Conservation (phyloP, 2,797 vertebrate genomes). For the Chromobotia macracanthus region DNA sequence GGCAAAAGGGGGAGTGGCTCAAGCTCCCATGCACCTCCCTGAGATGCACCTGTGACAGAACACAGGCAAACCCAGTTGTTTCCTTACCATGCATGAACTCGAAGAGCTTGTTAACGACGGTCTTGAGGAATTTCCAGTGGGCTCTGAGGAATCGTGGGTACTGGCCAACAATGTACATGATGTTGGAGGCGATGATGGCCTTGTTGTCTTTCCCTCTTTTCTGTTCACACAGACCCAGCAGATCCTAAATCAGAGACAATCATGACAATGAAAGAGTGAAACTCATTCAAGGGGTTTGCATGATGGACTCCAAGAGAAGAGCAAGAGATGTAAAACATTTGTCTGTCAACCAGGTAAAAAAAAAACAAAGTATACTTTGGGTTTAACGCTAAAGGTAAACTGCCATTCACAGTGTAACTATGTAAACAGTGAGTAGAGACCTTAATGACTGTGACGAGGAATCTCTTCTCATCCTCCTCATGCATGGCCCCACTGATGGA, state of each 20-base stretch:
- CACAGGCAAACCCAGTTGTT: neutral
- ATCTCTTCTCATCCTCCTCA: conserved; percentile 97
- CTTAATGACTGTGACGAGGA: conserved; percentile 98
- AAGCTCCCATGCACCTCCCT: neutral
- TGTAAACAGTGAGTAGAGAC: conserved; percentile 65
- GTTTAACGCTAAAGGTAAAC: too few species aligned
- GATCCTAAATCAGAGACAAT: conserved; percentile 68
- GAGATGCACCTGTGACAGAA: neutral
- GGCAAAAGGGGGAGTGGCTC: too few species aligned
- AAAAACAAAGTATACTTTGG: neutral
- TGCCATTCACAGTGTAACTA: neutral
- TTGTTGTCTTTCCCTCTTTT: conserved; percentile 99
- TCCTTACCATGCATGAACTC: conserved; percentile 97
- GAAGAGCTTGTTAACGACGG: conserved; percentile 97
- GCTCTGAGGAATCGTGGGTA: conserved; percentile 96
- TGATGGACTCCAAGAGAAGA: neutral
- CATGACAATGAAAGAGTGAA: neutral
- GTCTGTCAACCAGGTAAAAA: too few species aligned
- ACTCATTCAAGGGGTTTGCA: neutral
- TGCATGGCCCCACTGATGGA: conserved; percentile 99
- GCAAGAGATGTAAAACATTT: neutral
- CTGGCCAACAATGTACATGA: conserved; percentile 99
- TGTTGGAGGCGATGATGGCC: conserved; percentile 98
- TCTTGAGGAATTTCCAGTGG: conserved; percentile 99
- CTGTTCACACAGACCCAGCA: conserved; percentile 96